Evolutionary conservation across 92 coral and sea anemone genomes (phyloP).

Genomic region (Muricea muricata): DNA sequence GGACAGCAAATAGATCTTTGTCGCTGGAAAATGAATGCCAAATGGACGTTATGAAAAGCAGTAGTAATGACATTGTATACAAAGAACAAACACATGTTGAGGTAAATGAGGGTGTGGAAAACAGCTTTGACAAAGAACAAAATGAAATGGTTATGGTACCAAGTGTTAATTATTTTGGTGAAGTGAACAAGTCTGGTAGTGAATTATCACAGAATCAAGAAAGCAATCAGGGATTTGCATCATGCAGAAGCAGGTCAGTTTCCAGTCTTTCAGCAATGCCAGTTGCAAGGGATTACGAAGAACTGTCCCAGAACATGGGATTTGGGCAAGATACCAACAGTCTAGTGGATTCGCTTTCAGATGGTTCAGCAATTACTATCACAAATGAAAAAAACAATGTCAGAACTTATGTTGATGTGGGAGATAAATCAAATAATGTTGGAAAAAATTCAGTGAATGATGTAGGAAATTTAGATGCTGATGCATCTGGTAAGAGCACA

Average conservation of each 20-base stretch:
- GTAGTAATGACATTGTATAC: not conserved
- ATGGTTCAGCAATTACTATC: not conserved
- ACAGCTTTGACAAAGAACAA: not conserved
- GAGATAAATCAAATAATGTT: not conserved
- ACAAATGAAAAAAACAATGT: not conserved
- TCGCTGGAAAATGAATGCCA: not conserved
- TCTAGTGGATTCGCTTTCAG: not conserved
- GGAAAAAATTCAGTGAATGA: not conserved
- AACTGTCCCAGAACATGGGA: not conserved
- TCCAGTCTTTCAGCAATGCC: not conserved
- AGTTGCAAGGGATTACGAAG: not conserved
- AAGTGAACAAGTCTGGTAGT: not conserved
- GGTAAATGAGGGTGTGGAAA: not conserved
- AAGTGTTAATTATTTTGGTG: not conserved
- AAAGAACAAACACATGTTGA: not conserved
- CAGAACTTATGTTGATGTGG: not conserved
- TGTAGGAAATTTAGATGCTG: not conserved
- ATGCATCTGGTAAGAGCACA: not conserved
- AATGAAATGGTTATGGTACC: not conserved
- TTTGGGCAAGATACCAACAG: not conserved
- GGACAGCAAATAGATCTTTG: not conserved
- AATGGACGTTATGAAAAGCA: not conserved
- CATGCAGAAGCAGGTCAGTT: not conserved
- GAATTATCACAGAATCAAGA: not conserved
- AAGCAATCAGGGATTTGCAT: too few species aligned